Base-by-base conservation (phyloP, 2,888 invertebrate species). In the Philereme transversata region DNA sequence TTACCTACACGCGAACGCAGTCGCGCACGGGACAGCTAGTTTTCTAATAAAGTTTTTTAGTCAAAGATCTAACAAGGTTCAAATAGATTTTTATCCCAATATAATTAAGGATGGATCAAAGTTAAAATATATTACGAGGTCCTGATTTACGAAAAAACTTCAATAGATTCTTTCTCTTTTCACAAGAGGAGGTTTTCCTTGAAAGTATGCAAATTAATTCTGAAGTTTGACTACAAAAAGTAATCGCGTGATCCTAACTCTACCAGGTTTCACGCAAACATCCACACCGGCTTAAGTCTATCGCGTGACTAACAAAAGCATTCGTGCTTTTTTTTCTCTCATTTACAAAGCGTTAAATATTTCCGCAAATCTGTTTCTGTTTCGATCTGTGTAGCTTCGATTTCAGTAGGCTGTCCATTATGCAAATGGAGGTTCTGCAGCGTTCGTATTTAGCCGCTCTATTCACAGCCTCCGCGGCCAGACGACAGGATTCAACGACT, bases 401-500 rank as follows among this genome's bases (percentile, higher is more conserved):
- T 79, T 74, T 75, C 78, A 76, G 77, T 71, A 69, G 70, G 73
- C 69, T 75, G 79, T 84, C 83, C 83, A 89, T 89, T 89, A 90
- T 88, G 87, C 81, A 90, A 90, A 90, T 88, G 80, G 78, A 83
- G 82, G 79, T 78, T 83, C 68, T 63, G 72, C 78, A 69, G 72
- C 71, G 78, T 73, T 78, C 82, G 77, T 82, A 87, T 90, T 88
- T 88, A 88, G 83, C 78, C 72, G 76, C 77, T 82, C 85, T 88
- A 89, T 87, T 86, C 83, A 77, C 74, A 76, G 81, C 75, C 68
- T 75, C 62, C 68, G 69, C 67, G 65, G 70, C 69, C 72, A 74
- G 71, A 73, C 69, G 71, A 72, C 71, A 70, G 73, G 71, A 74
- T 77, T 76, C 73, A 73, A 75, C 69, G 79, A 79, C 74, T 78